Conservation (phyloP, 2,113 vertebrate species). For the Myotis brandtii region DNA sequence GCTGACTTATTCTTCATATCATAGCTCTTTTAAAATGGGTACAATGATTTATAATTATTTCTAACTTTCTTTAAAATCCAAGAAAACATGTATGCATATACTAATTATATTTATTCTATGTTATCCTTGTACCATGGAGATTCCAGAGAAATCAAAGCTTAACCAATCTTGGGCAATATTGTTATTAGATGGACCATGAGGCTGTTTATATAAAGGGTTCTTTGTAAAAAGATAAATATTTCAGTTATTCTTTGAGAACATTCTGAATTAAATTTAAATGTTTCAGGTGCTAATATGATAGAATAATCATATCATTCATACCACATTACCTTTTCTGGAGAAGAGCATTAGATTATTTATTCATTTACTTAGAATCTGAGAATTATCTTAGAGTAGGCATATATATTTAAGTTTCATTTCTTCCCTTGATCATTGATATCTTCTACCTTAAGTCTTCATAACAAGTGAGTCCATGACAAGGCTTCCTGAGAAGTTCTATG, state of each 20-base stretch:
- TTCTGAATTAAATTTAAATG: conserved; percentile 39
- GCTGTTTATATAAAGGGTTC: not conserved
- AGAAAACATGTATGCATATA: not conserved
- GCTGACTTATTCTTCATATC: not conserved
- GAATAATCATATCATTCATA: not conserved
- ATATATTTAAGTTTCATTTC: not conserved
- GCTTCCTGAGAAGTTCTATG: not conserved
- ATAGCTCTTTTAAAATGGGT: not conserved
- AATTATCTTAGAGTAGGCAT: not conserved
- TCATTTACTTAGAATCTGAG: not conserved
- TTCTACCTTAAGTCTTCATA: not conserved
- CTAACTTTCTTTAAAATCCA: not conserved
- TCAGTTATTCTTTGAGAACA: not conserved
- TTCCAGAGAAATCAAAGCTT: not conserved
- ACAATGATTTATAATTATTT: not conserved
- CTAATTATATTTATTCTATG: not conserved
- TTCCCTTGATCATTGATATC: not conserved
- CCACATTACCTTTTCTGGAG: not conserved
- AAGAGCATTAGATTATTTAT: not conserved
- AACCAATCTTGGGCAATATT: not conserved
- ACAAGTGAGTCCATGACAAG: not conserved
- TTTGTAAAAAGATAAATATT: not conserved
- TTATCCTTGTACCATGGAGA: not conserved
- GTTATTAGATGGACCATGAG: not conserved
- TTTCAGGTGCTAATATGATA: not conserved